Conservation (phyloP, 2,797 vertebrate species). For the Liasis olivaceus region DNA sequence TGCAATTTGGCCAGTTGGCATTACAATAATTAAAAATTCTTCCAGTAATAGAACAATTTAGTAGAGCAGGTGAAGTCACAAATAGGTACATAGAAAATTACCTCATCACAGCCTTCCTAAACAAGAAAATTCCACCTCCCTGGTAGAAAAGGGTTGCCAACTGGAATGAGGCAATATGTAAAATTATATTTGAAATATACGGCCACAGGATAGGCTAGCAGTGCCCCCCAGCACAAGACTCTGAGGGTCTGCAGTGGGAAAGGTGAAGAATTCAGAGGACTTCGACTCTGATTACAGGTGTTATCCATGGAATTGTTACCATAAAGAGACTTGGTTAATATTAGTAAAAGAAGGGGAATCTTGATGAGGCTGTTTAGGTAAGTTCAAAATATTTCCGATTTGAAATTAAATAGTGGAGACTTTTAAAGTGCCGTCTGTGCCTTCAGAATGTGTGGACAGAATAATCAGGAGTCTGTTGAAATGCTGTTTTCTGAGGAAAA, state of each 20-base stretch:
- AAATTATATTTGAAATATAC: background rate
- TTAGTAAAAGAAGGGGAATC: background rate
- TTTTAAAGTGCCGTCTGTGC: background rate
- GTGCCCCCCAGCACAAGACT: no score
- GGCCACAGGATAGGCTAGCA: background rate
- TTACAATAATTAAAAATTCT: background rate
- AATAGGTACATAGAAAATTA: background rate
- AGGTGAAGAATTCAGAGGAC: background rate
- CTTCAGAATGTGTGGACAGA: background rate
- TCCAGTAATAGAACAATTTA: background rate
- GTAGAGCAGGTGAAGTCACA: background rate
- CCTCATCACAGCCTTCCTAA: background rate
- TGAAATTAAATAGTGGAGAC: background rate
- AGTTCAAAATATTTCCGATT: background rate
- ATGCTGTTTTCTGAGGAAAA: background rate
- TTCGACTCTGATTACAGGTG: background rate
- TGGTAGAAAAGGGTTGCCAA: background rate
- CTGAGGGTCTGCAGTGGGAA: background rate
- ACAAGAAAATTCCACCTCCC: background rate
- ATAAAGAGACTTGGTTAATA: background rate
- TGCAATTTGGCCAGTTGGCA: background rate
- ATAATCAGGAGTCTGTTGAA: background rate
- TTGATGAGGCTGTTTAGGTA: background rate
- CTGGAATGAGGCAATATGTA: background rate
- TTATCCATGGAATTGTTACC: background rate